A percentile compares a stretch with the other conserved stretches of the same genome.
Evolutionary conservation across 2,797 vertebrate genomes (phyloP).

Genomic region (Cirrhinus molitorella): DNA sequence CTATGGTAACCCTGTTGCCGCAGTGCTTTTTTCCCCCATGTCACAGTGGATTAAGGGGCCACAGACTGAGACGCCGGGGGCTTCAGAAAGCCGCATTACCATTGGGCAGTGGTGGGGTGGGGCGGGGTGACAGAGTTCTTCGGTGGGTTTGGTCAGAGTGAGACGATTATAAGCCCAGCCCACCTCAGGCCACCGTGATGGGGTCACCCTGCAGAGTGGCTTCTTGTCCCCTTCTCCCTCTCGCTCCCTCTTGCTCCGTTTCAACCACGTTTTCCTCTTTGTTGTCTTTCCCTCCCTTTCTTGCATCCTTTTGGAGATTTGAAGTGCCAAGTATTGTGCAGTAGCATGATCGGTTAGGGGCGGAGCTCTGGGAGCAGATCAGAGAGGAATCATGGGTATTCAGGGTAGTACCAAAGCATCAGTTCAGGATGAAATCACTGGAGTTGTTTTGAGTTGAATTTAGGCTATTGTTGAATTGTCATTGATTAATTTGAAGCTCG

Average conservation of each 20-base stretch:
- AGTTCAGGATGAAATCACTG: background rate
- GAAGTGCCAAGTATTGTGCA: conserved; percentile 3
- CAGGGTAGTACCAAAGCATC: background rate
- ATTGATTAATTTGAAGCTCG: background rate
- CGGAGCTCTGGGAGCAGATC: conserved; percentile 14
- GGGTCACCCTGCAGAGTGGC: conserved; percentile 45
- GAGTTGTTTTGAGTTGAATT: background rate
- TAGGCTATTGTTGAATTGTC: background rate
- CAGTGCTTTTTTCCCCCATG: conserved; percentile 52
- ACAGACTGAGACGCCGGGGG: conserved; percentile 46
- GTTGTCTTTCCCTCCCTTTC: conserved; percentile 2
- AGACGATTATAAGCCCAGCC: conserved; percentile 49
- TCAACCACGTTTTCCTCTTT: conserved; percentile 17
- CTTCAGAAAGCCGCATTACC: conserved; percentile 12
- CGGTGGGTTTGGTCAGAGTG: conserved; percentile 55
- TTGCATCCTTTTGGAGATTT: conserved; percentile 17
- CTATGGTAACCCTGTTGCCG: conserved; percentile 56
- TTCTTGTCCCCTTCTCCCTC: conserved; percentile 37
- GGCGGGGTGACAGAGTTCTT: conserved; percentile 60
- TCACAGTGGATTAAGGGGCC: conserved; percentile 64
- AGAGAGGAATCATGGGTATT: conserved; percentile 27
- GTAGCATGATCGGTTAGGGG: conserved; percentile 22
- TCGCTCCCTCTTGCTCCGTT: background rate
- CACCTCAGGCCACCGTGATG: conserved; percentile 43
- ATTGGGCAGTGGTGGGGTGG: conserved; percentile 50